Percentiles rank a stretch among this genome's conserved stretches.
These are phyloP conservation scores for Argya squamiceps DNA, from an alignment of 2,797 vertebrate species.

Conservation along the genomic window DNA sequence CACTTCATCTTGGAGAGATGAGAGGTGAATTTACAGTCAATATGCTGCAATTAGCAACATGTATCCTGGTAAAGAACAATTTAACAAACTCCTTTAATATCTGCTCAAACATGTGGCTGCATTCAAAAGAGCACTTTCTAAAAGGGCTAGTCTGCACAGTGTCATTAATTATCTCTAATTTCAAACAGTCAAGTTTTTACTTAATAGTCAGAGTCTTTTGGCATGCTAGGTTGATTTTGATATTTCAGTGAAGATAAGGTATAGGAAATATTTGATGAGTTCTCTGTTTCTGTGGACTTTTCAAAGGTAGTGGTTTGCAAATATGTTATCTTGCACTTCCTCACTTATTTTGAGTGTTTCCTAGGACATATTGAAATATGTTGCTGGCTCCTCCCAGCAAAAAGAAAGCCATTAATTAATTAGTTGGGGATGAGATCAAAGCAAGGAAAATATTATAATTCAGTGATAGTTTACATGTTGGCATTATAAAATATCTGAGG, in stretches of 20 bases:
- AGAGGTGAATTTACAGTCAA: not conserved
- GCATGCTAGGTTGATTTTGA: not conserved
- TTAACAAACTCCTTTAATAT: not conserved
- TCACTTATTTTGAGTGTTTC: not conserved
- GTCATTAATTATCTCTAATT: not conserved
- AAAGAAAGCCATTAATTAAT: not conserved
- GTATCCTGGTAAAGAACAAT: not conserved
- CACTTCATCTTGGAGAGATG: not conserved
- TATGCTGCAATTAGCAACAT: not conserved
- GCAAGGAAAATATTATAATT: not conserved
- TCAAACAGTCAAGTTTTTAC: not conserved
- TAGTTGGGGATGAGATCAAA: not conserved
- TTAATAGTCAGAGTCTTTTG: not conserved
- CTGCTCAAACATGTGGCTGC: not conserved
- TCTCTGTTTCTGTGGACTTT: not conserved
- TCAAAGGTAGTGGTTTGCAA: not conserved
- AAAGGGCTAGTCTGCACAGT: not conserved
- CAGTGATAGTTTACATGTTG: not conserved
- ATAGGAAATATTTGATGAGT: not conserved
- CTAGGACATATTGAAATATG: not conserved
- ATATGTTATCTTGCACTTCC: not conserved
- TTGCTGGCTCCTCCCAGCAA: not conserved
- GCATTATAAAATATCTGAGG: not conserved
- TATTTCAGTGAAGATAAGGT: not conserved
- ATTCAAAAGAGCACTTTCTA: not conserved